Evolutionary conservation across 2,888 invertebrate species (phyloP).

Genomic region (Nasonovia ribisnigri): DNA sequence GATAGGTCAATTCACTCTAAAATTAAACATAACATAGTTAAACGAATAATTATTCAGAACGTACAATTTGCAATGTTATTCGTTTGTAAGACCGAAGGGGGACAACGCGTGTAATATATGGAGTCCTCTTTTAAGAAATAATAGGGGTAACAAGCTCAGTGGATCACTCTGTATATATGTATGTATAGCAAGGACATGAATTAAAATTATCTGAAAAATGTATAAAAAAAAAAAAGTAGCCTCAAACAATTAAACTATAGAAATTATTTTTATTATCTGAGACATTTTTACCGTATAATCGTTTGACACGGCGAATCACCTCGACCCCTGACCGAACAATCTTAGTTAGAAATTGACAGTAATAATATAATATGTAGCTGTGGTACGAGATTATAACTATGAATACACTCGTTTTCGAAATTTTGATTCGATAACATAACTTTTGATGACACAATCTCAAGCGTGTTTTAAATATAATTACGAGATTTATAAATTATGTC

Average conservation of each 20-base stretch:
- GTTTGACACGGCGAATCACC: constrained; percentile 37
- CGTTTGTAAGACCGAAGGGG: too few species aligned
- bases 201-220: constrained; percentile 58
- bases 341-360: constrained; percentile 41
- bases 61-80: too few species aligned
- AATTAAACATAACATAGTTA: too few species aligned
- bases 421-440: background rate
- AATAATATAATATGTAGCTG: constrained; percentile 25
- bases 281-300: constrained; percentile 58
- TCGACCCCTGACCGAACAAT: constrained; percentile 50
- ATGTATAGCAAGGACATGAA: constrained; percentile 5
- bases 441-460: background rate
- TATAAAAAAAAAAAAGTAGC: constrained; percentile 30
- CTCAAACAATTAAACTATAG: constrained; percentile 24
- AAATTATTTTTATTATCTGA: constrained; percentile 45
- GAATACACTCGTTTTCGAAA: background rate
- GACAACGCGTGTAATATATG: too few species aligned
- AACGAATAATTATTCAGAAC: too few species aligned
- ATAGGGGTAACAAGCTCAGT: too few species aligned
- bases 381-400: constrained; percentile 38
- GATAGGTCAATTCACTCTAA: too few species aligned
- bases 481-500: background rate
- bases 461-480: background rate
- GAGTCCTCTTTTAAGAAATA: too few species aligned
- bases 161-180: too few species aligned